phyloP scores from a whole-genome alignment of 2,797 vertebrate species.

The Menidia menidia region DNA sequence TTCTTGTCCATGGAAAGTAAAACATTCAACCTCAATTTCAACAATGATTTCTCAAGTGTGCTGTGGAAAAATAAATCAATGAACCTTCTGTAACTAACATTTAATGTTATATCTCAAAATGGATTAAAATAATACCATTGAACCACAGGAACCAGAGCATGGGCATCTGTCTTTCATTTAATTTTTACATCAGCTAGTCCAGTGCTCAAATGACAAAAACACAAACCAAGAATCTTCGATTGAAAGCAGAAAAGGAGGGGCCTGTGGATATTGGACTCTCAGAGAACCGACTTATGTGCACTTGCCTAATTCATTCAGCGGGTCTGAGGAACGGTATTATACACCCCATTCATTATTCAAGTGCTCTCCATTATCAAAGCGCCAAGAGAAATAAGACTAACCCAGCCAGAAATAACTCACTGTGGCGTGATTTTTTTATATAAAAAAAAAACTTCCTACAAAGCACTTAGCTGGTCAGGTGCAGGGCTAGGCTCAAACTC shows the following conservation, averaged over 20 bases:
- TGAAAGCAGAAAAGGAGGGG: slow-evolving; percentile 5
- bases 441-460: slow-evolving; percentile 13
- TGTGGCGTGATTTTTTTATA: slow-evolving; percentile 71
- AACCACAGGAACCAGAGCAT: neutral
- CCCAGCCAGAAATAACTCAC: slow-evolving; percentile 79
- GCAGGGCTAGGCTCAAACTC: slow-evolving; percentile 46
- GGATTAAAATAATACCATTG: too few relatives aligned
- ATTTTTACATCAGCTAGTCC: neutral
- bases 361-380: slow-evolving; percentile 80
- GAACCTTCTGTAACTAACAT: too few relatives aligned
- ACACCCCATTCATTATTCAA: slow-evolving; percentile 80
- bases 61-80: too few relatives aligned
- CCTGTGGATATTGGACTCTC: slow-evolving; percentile 29
- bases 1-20: too few relatives aligned
- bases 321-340: slow-evolving; percentile 74
- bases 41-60: too few relatives aligned
- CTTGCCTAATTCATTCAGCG: slow-evolving; percentile 65
- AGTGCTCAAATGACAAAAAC: slow-evolving; percentile 6
- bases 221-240: slow-evolving; percentile 6
- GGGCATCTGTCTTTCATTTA: neutral
- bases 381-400: slow-evolving; percentile 80
- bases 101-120: too few relatives aligned
- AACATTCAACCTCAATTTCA: too few relatives aligned
- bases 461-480: slow-evolving; percentile 68
- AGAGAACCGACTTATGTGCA: slow-evolving; percentile 51